These are phyloP conservation scores for Caenorhabditis sp. DNA, from an alignment of 2,888 invertebrate species.

Conservation along the genomic window DNA sequence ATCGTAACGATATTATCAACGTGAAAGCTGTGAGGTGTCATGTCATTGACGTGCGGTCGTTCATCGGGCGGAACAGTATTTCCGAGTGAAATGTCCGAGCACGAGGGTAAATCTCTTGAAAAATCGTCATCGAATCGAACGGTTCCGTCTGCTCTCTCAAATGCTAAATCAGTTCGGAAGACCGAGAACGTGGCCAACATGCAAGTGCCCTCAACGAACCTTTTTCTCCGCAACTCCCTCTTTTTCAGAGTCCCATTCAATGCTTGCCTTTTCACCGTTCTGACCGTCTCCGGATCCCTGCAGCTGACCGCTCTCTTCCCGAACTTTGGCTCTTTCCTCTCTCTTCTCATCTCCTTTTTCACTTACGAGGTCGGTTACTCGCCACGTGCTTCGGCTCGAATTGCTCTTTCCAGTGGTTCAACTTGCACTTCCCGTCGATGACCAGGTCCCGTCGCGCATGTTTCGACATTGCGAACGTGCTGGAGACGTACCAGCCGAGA, in stretches of 20 bases:
- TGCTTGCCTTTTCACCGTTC: slow-evolving; percentile 40
- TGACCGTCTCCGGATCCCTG: slow-evolving; percentile 16
- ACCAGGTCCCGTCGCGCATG: slow-evolving; percentile 66
- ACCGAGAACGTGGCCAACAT: slow-evolving; percentile 4
- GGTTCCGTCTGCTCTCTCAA: slow-evolving; percentile 9
- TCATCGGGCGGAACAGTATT: background rate
- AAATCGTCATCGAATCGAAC: slow-evolving; percentile 14
- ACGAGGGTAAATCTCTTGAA: background rate
- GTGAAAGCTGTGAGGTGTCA: no score
- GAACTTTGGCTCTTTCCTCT: slow-evolving; percentile 16
- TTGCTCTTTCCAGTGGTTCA: slow-evolving; percentile 63
- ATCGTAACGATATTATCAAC: no score
- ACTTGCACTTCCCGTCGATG: slow-evolving; percentile 63
- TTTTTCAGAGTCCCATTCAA: slow-evolving; percentile 50
- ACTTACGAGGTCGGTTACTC: slow-evolving; percentile 37
- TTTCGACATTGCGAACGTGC: slow-evolving; percentile 74
- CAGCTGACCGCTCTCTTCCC: slow-evolving; percentile 18
- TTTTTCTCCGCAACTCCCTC: background rate
- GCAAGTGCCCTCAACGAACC: background rate
- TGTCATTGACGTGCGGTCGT: no score
- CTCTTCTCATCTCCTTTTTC: slow-evolving; percentile 47
- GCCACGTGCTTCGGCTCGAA: background rate
- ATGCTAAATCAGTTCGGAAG: slow-evolving; percentile 4
- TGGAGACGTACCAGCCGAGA: slow-evolving; percentile 75
- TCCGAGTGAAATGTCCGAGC: slow-evolving; percentile 7